phyloP scores from a whole-genome alignment of 1,140 invertebrate species.

The Dermatophagoides farinae region DNA sequence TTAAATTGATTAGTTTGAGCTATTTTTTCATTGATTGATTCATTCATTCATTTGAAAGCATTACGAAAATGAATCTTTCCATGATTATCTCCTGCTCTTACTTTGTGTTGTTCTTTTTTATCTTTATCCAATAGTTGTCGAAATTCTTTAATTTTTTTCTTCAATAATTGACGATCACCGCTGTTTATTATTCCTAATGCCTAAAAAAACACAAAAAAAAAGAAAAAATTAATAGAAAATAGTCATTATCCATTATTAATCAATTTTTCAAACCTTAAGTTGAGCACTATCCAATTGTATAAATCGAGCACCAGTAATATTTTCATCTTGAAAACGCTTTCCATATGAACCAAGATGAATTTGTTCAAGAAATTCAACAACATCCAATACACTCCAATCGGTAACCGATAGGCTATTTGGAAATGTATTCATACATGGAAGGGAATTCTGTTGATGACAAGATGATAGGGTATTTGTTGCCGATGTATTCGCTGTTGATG shows the following conservation, averaged over 20 bases:
- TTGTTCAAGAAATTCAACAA: slow-evolving; percentile 62
- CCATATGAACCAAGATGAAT: slow-evolving; percentile 62
- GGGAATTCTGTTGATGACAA: neutral
- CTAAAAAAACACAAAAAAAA: slow-evolving; percentile 14
- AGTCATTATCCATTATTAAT: neutral
- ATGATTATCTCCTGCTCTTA: too few relatives aligned
- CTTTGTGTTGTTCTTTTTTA: slow-evolving; percentile 46
- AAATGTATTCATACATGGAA: neutral
- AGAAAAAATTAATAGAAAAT: slow-evolving; percentile 1
- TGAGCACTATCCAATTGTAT: slow-evolving; percentile 62
- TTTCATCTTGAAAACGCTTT: slow-evolving; percentile 55
- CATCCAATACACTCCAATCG: slow-evolving; percentile 71
- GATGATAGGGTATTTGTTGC: neutral
- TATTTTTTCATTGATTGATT: neutral
- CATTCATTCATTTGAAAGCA: neutral
- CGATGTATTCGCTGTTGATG: neutral
- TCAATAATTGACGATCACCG: slow-evolving; percentile 51
- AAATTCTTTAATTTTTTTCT: slow-evolving; percentile 70
- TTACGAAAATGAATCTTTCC: slow-evolving; percentile 18
- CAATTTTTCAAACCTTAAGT: slow-evolving; percentile 40
- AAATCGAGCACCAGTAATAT: slow-evolving; percentile 57
- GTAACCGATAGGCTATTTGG: slow-evolving; percentile 33
- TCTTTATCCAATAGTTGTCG: slow-evolving; percentile 48
- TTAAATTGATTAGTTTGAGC: neutral
- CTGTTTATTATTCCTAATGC: slow-evolving; percentile 52